These are phyloP conservation scores for Steinernema khuongi DNA, from an alignment of 1,140 invertebrate species.

Conservation along the genomic window DNA sequence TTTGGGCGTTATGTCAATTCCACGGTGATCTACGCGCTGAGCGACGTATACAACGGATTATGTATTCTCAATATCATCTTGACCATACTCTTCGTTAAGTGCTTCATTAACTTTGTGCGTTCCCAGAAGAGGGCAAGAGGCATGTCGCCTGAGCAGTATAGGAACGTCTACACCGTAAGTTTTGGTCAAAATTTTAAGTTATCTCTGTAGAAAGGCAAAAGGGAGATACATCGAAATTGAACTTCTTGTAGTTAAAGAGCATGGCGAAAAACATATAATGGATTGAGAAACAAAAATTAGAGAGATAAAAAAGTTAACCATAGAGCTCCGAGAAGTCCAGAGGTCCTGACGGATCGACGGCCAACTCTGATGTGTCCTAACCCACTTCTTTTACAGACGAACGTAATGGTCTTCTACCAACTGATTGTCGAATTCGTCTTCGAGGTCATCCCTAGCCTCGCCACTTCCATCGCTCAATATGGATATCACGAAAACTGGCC, in stretches of 20 bases:
- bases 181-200: background rate
- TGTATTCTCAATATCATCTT: background rate
- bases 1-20: background rate
- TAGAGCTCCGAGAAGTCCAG: too few species aligned
- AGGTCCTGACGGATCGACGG: background rate
- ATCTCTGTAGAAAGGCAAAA: background rate
- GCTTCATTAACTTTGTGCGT: background rate
- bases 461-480: background rate
- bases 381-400: background rate
- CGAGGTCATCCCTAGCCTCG: background rate
- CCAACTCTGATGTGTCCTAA: background rate
- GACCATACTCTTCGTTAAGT: background rate
- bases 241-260: background rate
- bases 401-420: background rate
- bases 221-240: background rate
- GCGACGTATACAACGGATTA: background rate
- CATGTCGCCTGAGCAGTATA: background rate
- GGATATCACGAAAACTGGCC: background rate
- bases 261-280: too few species aligned
- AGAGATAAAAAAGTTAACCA: too few species aligned
- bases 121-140: background rate
- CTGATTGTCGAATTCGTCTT: background rate
- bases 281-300: too few species aligned
- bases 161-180: background rate
- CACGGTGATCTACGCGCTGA: background rate